A percentile compares a stretch with the other conserved stretches of the same genome.
These are phyloP conservation scores for Thyatira batis DNA, from an alignment of 2,888 invertebrate species.

Conservation along the genomic window DNA sequence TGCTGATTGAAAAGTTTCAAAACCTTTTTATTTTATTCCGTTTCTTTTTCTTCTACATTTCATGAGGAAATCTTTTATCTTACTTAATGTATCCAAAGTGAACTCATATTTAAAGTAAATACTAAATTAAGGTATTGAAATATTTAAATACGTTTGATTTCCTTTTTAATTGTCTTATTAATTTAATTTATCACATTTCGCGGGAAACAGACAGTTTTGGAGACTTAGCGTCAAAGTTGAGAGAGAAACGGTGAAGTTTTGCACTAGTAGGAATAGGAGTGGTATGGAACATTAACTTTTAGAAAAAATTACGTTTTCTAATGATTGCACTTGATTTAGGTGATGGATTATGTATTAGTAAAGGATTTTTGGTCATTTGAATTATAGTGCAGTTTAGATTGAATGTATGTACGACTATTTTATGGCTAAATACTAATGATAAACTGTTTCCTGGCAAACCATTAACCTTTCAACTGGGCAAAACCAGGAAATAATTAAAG, in stretches of 20 bases:
- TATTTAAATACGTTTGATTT: background rate
- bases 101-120: too few relatives aligned
- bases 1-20: conserved; percentile 53
- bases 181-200: conserved; percentile 56
- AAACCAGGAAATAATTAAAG: background rate
- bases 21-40: conserved; percentile 17
- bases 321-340: too few relatives aligned
- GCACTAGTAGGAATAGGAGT: conserved; percentile 33
- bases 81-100: too few relatives aligned
- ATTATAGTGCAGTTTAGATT: too few relatives aligned
- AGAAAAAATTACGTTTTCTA: background rate
- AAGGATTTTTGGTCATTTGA: too few relatives aligned
- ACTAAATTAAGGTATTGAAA: background rate
- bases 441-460: background rate
- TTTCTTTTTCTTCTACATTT: background rate
- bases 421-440: background rate
- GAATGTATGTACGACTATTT: background rate
- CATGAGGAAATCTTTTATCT: background rate
- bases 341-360: too few relatives aligned
- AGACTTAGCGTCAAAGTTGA: conserved; percentile 37
- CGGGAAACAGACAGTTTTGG: conserved; percentile 41
- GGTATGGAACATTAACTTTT: conserved; percentile 25
- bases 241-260: conserved; percentile 32
- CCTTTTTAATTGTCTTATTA: conserved; percentile 41
- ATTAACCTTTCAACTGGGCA: background rate